Conservation (phyloP, 1,140 invertebrate species). For the Drusus annulatus region DNA sequence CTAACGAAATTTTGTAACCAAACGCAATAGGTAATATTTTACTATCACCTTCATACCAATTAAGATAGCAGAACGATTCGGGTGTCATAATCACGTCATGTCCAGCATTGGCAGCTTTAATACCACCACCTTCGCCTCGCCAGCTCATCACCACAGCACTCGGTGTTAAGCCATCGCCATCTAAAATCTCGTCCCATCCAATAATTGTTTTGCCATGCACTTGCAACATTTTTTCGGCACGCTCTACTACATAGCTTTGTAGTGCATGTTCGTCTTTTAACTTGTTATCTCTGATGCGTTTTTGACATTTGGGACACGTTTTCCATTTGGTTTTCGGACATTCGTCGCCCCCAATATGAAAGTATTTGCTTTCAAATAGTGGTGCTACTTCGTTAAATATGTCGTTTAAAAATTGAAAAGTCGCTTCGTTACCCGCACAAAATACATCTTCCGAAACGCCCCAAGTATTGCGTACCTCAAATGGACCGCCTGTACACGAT, state of each 20-base stretch:
- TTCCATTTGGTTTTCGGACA: not conserved
- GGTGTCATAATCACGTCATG: too few relatives aligned
- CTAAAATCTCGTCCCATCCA: too few relatives aligned
- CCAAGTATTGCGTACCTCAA: not conserved
- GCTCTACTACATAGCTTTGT: not conserved
- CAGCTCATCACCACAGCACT: too few relatives aligned
- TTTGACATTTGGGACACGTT: not conserved
- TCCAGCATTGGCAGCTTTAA: too few relatives aligned
- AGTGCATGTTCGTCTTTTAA: not conserved
- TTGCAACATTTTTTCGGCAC: not conserved
- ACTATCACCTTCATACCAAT: too few relatives aligned
- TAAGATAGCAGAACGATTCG: too few relatives aligned
- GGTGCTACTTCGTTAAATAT: not conserved
- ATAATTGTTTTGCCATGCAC: too few relatives aligned
- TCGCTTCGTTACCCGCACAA: not conserved
- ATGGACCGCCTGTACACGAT: not conserved
- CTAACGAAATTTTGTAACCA: too few relatives aligned
- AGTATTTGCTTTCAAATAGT: not conserved
- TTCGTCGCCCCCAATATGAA: constrained; percentile 1
- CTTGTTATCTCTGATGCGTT: not conserved
- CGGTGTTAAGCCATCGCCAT: too few relatives aligned
- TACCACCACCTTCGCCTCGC: too few relatives aligned
- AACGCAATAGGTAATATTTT: too few relatives aligned
- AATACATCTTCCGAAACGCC: not conserved
- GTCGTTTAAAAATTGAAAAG: not conserved